phyloP scores from a whole-genome alignment of 2,797 vertebrate species.

The Silurus aristotelis region DNA sequence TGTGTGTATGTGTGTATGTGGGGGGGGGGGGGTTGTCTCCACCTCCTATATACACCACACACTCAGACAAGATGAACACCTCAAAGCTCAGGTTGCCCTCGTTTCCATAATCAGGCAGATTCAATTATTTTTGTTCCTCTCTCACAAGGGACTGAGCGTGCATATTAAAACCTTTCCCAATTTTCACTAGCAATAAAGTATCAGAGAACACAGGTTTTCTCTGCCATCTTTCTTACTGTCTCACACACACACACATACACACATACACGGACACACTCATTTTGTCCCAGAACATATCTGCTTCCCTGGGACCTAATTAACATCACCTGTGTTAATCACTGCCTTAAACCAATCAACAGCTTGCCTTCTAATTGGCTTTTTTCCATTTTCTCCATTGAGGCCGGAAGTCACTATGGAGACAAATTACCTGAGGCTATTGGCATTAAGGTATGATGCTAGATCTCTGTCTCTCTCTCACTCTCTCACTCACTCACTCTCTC shows the following conservation, averaged over 20 bases:
- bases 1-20: too few relatives aligned
- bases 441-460: constrained; percentile 62
- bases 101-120: constrained; percentile 78
- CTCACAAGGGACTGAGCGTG: constrained; percentile 75
- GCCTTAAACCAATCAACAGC: constrained; percentile 89
- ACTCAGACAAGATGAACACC: constrained; percentile 53
- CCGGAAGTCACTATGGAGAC: constrained; percentile 85
- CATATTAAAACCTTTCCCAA: constrained; percentile 77
- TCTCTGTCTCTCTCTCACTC: too few relatives aligned
- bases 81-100: constrained; percentile 68
- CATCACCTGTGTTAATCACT: constrained; percentile 94
- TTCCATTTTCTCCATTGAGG: constrained; percentile 71
- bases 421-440: constrained; percentile 74
- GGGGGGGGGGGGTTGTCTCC: neutral
- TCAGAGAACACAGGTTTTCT: constrained; percentile 39
- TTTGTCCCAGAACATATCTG: constrained; percentile 67
- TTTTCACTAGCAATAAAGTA: constrained; percentile 59
- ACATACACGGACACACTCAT: constrained; percentile 39
- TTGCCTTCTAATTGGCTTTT: constrained; percentile 85
- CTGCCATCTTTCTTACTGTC: constrained; percentile 44
- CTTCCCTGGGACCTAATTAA: constrained; percentile 90
- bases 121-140: constrained; percentile 76
- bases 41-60: constrained; percentile 7
- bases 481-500: too few relatives aligned
- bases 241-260: constrained; percentile 64